These are phyloP conservation scores for Trilocha varians DNA, from an alignment of 2,888 invertebrate species.

Conservation along the genomic window DNA sequence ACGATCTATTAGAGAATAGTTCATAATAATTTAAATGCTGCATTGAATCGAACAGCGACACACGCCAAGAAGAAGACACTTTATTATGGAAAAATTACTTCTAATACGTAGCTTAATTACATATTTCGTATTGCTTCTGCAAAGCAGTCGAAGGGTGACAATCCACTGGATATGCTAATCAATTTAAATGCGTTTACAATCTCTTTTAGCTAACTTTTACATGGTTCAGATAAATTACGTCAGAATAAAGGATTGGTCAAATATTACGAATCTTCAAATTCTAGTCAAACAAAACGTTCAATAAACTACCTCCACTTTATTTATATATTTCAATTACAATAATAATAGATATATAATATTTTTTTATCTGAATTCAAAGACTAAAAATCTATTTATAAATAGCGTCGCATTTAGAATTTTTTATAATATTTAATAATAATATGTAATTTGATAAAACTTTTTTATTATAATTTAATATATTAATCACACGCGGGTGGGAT, in stretches of 20 bases:
- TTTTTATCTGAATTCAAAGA: constrained; percentile 64
- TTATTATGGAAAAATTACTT: constrained; percentile 57
- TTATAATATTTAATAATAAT: constrained; percentile 37
- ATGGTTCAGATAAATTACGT: constrained; percentile 48
- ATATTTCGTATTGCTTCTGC: constrained; percentile 29
- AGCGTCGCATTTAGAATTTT: constrained; percentile 52
- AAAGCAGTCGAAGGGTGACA: constrained; percentile 35
- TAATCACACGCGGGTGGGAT: constrained; percentile 50
- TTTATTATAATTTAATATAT: constrained; percentile 35
- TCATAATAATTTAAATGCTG: constrained; percentile 52
- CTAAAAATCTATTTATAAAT: constrained; percentile 64
- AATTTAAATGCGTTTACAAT: constrained; percentile 56
- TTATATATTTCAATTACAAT: constrained; percentile 53
- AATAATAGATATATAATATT: constrained; percentile 32
- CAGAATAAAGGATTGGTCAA: constrained; percentile 54
- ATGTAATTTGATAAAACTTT: constrained; percentile 40
- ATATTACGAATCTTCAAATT: constrained; percentile 41
- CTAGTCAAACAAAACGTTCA: constrained; percentile 59
- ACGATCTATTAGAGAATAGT: constrained; percentile 45
- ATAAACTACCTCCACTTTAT: constrained; percentile 46
- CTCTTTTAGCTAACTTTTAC: constrained; percentile 31
- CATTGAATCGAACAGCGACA: constrained; percentile 33
- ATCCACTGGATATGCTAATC: constrained; percentile 41
- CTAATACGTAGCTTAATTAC: constrained; percentile 58
- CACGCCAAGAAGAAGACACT: constrained; percentile 44